These are phyloP conservation scores for Adelosebastes latens DNA, from an alignment of 2,797 vertebrate genomes.

Conservation along the genomic window DNA sequence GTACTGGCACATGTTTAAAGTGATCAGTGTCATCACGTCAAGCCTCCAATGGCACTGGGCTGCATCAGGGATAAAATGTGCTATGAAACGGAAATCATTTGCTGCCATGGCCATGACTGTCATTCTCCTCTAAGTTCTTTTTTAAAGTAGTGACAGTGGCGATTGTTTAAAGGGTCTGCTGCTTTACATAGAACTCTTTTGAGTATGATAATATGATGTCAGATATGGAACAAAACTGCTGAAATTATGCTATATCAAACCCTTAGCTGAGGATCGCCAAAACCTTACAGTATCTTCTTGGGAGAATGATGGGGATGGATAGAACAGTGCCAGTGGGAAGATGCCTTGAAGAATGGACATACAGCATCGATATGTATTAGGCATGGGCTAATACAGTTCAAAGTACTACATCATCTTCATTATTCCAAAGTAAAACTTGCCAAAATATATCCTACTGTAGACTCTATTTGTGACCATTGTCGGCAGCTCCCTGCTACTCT, in stretches of 20 bases:
- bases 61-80: not conserved
- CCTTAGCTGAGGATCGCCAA: not conserved
- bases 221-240: not conserved
- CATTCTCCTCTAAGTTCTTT: not conserved
- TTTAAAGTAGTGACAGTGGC: not conserved
- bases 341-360: too few relatives aligned
- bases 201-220: not conserved
- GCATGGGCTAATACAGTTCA: too few relatives aligned
- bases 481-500: too few relatives aligned
- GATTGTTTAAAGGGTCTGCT: not conserved
- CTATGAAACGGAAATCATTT: not conserved
- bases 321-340: too few relatives aligned
- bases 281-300: not conserved
- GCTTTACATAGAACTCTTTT: not conserved
- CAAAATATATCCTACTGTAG: too few relatives aligned
- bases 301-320: too few relatives aligned
- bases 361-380: too few relatives aligned
- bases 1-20: not conserved
- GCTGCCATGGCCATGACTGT: not conserved
- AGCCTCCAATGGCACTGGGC: not conserved
- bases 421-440: too few relatives aligned
- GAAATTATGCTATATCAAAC: not conserved
- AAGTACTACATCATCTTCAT: too few relatives aligned
- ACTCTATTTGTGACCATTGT: too few relatives aligned
- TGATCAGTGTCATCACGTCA: not conserved